Base-by-base conservation (phyloP, 2,113 vertebrate genomes). In the Oophaga pumilio region DNA sequence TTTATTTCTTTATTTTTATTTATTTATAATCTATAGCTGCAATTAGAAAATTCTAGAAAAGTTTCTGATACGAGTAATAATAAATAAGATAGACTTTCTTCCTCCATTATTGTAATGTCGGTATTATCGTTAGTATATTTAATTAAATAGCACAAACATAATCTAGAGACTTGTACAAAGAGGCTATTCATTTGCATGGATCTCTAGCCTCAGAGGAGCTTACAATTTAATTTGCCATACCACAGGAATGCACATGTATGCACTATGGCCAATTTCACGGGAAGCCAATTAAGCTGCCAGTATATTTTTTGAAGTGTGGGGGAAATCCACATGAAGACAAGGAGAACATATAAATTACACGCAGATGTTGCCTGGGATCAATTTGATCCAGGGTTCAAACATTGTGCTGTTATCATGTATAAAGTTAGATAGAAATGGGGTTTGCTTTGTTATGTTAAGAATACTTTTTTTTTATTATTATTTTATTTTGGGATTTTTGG, bases 281-380 rank as follows among this genome's bases (percentile, higher is more conserved):
- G 76, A 50, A 77, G 76, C 76, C 76, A 77, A 77, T 77, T 77
- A 77, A n/a, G 49, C 76, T 77, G 43, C 49, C 76, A 77, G 76
- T 77, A 77, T 77, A 53, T 77, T 77, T 71, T 77, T 77, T 77
- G n/a, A 73, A 53, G 52, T 77, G 76, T 77, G 52, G 76, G 52
- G 52, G 76, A 24, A 77, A 77, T 52, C 50, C 76, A 77, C 76
- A 77, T 73, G 69, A 73, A 73, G 69, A 73, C 69, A 73, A 73
- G 69, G 33, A 73, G 69, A 49, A 73, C 69, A 43, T 73, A 73
- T 43, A 73, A 73, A 73, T 73, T 43, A 49, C 17, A 43, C 43
- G 69, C 69, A 73, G 69, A 73, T 73, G 69, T 73, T 73, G 28
- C 15, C 28, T 73, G 69, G 69, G 69, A 73, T 73, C 69, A 73